Conservation (phyloP, 53 echinoderm and acorn worm species). For the Paracentrotus lividus region DNA sequence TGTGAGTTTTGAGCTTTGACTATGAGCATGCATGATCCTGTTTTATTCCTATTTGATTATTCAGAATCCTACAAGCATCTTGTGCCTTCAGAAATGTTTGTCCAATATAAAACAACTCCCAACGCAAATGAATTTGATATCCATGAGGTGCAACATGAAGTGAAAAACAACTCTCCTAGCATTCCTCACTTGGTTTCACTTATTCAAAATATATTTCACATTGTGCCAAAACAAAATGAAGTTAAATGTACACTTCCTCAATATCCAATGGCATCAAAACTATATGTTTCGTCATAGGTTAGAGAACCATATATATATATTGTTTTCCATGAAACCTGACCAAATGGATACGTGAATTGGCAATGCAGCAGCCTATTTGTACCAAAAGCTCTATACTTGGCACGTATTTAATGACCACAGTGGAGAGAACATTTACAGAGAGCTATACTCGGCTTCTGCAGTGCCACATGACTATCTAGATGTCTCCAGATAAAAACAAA, state of each 20-base stretch:
- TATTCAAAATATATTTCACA: neutral
- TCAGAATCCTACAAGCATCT: neutral
- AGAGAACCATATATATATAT: neutral
- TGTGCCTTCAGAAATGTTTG: neutral
- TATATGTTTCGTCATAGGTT: neutral
- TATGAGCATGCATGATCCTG: constrained; percentile 53
- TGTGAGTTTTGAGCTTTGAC: constrained; percentile 15
- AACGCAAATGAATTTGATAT: neutral
- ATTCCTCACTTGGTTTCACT: neutral
- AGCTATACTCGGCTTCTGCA: neutral
- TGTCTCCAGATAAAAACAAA: constrained; percentile 40
- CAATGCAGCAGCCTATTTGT: neutral
- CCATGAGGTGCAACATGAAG: neutral
- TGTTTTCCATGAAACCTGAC: constrained; percentile 3
- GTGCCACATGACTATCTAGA: constrained; percentile 34
- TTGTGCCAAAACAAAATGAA: neutral
- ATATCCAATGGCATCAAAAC: neutral
- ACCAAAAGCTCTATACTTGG: constrained; percentile 9
- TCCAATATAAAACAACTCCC: neutral
- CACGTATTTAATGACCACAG: neutral
- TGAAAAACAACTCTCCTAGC: neutral
- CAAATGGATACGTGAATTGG: neutral
- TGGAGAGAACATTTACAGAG: neutral
- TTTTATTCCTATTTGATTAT: neutral
- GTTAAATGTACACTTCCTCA: neutral